Base-by-base conservation (phyloP, 2,113 vertebrate genomes). In the Camelus bactrianus region DNA sequence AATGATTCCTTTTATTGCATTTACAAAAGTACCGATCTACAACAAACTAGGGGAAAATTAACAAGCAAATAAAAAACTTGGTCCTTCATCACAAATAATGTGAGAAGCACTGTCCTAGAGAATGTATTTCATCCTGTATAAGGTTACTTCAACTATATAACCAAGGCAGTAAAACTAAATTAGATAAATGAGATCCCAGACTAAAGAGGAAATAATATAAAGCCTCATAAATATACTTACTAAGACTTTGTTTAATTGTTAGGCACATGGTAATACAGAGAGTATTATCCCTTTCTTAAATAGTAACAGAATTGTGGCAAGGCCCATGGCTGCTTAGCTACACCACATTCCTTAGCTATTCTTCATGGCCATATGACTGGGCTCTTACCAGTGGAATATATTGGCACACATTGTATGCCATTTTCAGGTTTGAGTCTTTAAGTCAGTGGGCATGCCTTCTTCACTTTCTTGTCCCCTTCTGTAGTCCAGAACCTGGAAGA, bases 101-200 rank as follows among this genome's bases (percentile, higher is more conserved):
- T 87, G 62, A 93, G 69, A 93, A 70, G n/a, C 15, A 82, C 46
- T 64, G 26, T 50, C 94, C 35, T 32, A 89, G 58, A 91, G 35
- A 56, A 94, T 58, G 8, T 13, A 92, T 81, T 87, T 91, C 75
- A 77, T 84, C 15, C 64, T 76, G 20, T 77, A 3, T 54, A 88
- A 72, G 28, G 82, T 91, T 91, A 94, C 93, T 96, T 91, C 15
- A 56, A 82, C 38, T 82, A 65, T 35, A 69, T 30, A 87, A 89
- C 16, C 6, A 93, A 92, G 30, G 12, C 52, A 95, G 67, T 90
- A 90, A 96, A 80, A 84, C 35, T 75, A 79, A 52, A 58, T 91
- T 7, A 83, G 30, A 88, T 75, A 79, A 52, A 58, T 91, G 7
- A 83, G 30, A 88, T 75, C 26, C 32, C 69, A 73, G 20, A 38